Evolutionary conservation across 2,113 vertebrate genomes (phyloP).

Genomic region (Ptilorrhoa leucosticta): DNA sequence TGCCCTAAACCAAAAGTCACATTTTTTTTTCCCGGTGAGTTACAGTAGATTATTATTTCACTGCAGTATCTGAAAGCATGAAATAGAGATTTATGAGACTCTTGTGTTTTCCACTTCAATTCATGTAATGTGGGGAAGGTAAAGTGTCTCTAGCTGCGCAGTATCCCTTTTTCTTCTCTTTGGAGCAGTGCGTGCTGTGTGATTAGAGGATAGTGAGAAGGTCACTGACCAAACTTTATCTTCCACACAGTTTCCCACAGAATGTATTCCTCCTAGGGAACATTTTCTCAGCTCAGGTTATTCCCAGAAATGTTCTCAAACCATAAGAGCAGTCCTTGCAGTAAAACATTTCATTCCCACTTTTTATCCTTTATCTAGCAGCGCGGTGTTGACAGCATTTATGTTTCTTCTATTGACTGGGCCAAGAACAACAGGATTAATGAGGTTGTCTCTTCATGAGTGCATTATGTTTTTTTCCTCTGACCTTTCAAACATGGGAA

Average conservation of each 20-base stretch:
- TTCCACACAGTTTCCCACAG: conserved; percentile 75
- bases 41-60: conserved; percentile 60
- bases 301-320: conserved; percentile 78
- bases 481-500: conserved; percentile 70
- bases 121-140: conserved; percentile 57
- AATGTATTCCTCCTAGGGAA: conserved; percentile 67
- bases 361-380: conserved; percentile 74
- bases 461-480: conserved; percentile 65
- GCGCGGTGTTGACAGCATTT: conserved; percentile 67
- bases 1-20: conserved; percentile 64
- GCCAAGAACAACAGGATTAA: conserved; percentile 73
- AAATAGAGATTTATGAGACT: conserved; percentile 65
- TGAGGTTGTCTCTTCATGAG: conserved; percentile 66
- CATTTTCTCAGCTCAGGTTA: conserved; percentile 74
- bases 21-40: neutral
- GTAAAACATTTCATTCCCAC: conserved; percentile 74
- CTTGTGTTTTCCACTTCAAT: conserved; percentile 51
- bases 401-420: conserved; percentile 70
- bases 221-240: conserved; percentile 75
- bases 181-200: conserved; percentile 27
- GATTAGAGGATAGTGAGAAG: conserved; percentile 71
- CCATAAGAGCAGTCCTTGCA: conserved; percentile 65
- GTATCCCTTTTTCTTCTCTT: conserved; percentile 14
- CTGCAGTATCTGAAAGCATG: conserved; percentile 39
- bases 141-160: conserved; percentile 46